Evolutionary conservation across 2,797 vertebrate genomes (phyloP), one percentile per base, ranked within the genome.

Genomic region (Podargus strigoides): DNA sequence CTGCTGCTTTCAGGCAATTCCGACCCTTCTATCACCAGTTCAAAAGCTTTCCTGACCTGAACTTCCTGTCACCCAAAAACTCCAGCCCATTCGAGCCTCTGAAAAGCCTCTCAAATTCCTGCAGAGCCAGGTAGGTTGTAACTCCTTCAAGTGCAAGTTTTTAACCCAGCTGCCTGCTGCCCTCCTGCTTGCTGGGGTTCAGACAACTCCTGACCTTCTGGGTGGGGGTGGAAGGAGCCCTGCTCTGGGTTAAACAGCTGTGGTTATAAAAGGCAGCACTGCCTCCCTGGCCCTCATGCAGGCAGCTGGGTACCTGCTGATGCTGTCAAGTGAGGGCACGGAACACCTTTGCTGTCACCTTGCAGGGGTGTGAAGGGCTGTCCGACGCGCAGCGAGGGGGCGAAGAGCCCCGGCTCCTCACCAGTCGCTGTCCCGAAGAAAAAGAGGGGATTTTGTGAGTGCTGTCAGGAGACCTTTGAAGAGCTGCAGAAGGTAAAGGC

Each of bases 21-120:
- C 98, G 97, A 74, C 99, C 99, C 50, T 96, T 98, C 92, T 96
- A 98, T 68, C 93, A 97, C 87, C 98, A 99, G 96, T 98, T 98
- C 58, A 97, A 98, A 97, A 97, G 73, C 80, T 98, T 99, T 96
- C 98, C 99, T 12, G 81, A 96, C 64, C 90, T 99, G 83, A 98
- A 95, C 91, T 98, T 98, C 96, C 92, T 91, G 39, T 83, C 95
- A 76, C 96, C 95, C 77, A 98, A 97, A 70, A 96, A 94, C 41
- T 98, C 87, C 86, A 99, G 98, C 97, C 98, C 98, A 0, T 99
- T 99, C 94, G 98, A 99, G 84, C 90, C 96, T 41, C 94, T 55
- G 30, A 96, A 68, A 91, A 97, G 47, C 94, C 96, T 73, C 84
- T 93, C 73, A 24, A 74, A 34, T 95, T 97, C 94, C 41, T 96